Base-by-base conservation (phyloP, 37 sponge, comb jelly and placozoan species). In the Beroe ovata region DNA sequence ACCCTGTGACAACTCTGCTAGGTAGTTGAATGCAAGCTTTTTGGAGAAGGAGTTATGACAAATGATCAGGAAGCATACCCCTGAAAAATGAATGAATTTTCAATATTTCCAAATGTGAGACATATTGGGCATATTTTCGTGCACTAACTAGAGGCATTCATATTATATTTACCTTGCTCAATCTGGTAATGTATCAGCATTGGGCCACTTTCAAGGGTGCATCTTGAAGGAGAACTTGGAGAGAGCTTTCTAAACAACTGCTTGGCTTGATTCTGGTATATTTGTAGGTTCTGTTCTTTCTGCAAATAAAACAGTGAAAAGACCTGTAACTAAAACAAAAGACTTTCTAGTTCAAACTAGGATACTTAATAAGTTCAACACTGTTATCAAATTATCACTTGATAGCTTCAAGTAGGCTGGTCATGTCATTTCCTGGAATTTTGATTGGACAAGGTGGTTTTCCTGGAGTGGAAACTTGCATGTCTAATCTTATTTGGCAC, bases 181-280 rank as follows among this genome's bases (percentile, higher is more conserved):
- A 88, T 88, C 20, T 71, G 95, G 90, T 91, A 97, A 92, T 97
- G 98, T 60, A 95, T 95, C 18, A 97, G 89, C 20, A 93, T 77
- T n/a, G 91, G 91, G n/a, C 92, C 91, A 64, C 91, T 91, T 14
- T 94, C 94, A 35, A 97, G 91, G 29, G 92, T 92, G 69, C 95
- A 95, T 61, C 90, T 89, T 6, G 64, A 61, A 11, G 98, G 95
- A 28, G 98, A 93, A 23, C 93, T 94, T 28, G 90, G 89, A 39
- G 94, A 91, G 29, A 97, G 89, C 66, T 92, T 95, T 63, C 95
- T 88, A 38, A 97, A 93, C 29, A 97, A 93, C 63, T 90, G 88
- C 88, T 97, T 97, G 0, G 95, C 98, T 60, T 91, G 91, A 32
- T 64, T 92, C 63, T 97, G 98, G 60, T 89, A 97, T 32, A 95